phyloP scores from a whole-genome alignment of 2,797 vertebrate genomes.

The Corythornis leucogaster region DNA sequence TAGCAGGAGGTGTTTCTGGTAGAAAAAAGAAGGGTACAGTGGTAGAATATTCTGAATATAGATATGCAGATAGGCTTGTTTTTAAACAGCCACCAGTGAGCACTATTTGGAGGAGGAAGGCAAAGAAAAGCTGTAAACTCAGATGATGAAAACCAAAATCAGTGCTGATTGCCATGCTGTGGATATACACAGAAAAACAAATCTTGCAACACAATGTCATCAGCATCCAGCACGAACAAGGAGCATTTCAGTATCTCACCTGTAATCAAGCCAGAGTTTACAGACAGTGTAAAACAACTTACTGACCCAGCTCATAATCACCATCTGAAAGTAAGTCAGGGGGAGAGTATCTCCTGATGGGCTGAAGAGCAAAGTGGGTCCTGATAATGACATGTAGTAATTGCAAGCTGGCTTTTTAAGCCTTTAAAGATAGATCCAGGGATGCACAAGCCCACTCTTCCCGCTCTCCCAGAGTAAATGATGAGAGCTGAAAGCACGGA shows the following conservation, averaged over 20 bases:
- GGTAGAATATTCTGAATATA: not conserved
- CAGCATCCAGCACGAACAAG: not conserved
- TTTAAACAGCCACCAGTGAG: not conserved
- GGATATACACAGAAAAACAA: not conserved
- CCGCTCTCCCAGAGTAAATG: not conserved
- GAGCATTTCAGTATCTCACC: not conserved
- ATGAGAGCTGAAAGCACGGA: rapidly evolving
- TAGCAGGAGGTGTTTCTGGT: not conserved
- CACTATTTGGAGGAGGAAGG: not conserved
- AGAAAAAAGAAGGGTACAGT: not conserved
- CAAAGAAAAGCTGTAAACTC: not conserved
- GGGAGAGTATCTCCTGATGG: not conserved
- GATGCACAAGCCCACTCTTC: not conserved
- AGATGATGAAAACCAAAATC: not conserved
- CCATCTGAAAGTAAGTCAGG: not conserved
- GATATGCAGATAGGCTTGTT: not conserved
- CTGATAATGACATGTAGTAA: not conserved
- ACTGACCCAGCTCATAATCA: rapidly evolving
- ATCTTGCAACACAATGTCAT: too few species aligned
- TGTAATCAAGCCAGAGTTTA: not conserved
- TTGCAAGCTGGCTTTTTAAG: not conserved
- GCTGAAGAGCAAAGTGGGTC: not conserved
- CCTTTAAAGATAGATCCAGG: not conserved
- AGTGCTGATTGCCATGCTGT: not conserved
- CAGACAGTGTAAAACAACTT: not conserved